Base-by-base conservation (phyloP, 2,888 invertebrate genomes). In the Lepidocyrtoides sp. region DNA sequence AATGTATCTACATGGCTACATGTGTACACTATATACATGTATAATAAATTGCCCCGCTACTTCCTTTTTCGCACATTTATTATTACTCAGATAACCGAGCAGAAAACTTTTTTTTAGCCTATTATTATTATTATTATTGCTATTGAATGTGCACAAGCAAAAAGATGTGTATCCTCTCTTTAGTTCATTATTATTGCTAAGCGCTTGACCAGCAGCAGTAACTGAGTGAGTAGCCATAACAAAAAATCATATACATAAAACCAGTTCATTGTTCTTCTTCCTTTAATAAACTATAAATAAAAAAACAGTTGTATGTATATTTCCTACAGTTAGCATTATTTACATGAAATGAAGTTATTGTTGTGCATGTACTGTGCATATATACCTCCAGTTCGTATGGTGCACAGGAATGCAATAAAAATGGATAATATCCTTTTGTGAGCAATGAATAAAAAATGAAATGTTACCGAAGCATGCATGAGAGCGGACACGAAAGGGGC, bases 381-480 rank as follows among this genome's bases (percentile, higher is more conserved):
- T 7, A 36, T 36, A 29, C 32, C 54, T 1, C 26, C 23, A 23
- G 3, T 57, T 8, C 26, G n/a, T 14, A 14, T 14, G n/a, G n/a
- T 75, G 17, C 54, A 32, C 26, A 83, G 17, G 63, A 8, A 41
- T 60, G 44, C 29, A 83, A 60, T 44, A 83, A 83, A 63, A 83
- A 8, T 32, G 57, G 29, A 29, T 26, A 63, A 48, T 83, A 29
- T 83, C 41, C 63, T 63, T 66, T 82, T 83, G n/a, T 57, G 60
- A 44, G 82, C 63, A 63, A 77, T 77, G 77, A 77, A 77, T 77
- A 77, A 77, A 77, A 77, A 77, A 77, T 77, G 32, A 77, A 77
- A 77, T 77, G 77, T 48, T n/a, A n/a, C 17, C 29, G 29, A 77
- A 36, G 23, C 82, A 83, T 83, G 82, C 82, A 66, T n/a, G 29